Base-by-base conservation (phyloP, 2,113 vertebrate genomes). In the Typhlomys cinereus region DNA sequence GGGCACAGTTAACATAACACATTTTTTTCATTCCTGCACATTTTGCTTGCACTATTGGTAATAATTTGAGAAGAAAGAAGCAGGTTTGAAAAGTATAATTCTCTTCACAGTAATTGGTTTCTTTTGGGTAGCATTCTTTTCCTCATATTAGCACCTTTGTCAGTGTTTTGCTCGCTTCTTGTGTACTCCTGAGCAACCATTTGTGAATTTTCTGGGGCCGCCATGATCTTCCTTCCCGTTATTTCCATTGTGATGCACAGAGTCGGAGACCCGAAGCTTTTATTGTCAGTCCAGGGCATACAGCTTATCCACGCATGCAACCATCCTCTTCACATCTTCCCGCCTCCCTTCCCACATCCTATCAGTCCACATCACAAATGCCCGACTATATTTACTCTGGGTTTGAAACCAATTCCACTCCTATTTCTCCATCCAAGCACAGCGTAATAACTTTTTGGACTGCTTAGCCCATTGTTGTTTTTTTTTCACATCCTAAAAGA, bases 101-200 rank as follows among this genome's bases (percentile, higher is more conserved):
- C 67, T 67, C 31, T 94, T 74, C 83, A 48, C n/a, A 83, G 23
- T 87, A 96, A 94, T 94, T 94, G 94, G 89, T 80, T 93, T 94
- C 66, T 29, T 75, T 94, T 88, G 83, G n/a, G 66, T 90, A 67
- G 44, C n/a, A 75, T 93, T 80, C 52, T 78, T 93, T 79, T 25
- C 48, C 44, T 25, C 50, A 18, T n/a, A 57, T 86, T 93, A 85
- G 59, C 52, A 86, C 62, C 86, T 88, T 89, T 80, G 89, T 89
- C 83, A 85, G 0, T 15, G 11, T 92, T 94, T 94, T 44, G 20
- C 36, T 88, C 36, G 36, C 54, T 90, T 74, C 90, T 76, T 79
- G 41, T 80, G 12, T 0, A 57, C 69, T 93, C 36, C 75, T 62
- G 31, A 82, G 31, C 4, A 90, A 57, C 11, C 44, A 31, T 48